Evolutionary conservation across 2,888 invertebrate species (phyloP).

Genomic region (Chaetogeoica ovagalla): DNA sequence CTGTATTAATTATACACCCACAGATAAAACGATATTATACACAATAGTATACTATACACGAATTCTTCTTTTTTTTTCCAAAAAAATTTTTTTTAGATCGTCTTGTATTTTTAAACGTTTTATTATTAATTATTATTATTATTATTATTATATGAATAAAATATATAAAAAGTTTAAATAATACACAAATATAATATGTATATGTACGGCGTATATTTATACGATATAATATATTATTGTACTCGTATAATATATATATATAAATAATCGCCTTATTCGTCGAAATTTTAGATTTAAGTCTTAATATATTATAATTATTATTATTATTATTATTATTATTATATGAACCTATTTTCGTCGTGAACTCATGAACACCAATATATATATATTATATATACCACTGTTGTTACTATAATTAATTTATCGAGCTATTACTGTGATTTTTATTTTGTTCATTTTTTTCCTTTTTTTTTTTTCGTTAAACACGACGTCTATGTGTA

Average conservation of each 20-base stretch:
- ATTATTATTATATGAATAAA: no score
- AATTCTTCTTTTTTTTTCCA: no score
- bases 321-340: no score
- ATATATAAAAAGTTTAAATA: background rate
- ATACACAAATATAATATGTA: background rate
- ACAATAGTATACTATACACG: no score
- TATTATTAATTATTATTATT: no score
- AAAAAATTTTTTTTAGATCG: no score
- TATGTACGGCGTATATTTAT: background rate
- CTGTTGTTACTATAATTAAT: conserved; percentile 43
- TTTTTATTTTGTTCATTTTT: conserved; percentile 8
- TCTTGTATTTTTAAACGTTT: no score
- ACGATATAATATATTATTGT: background rate
- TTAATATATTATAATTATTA: background rate
- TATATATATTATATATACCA: conserved; percentile 3
- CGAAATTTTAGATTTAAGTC: conserved; percentile 45
- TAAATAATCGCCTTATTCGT: conserved; percentile 32
- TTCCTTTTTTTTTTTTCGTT: background rate
- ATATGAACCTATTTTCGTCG: conserved; percentile 19
- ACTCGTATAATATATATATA: background rate
- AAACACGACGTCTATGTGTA: no score
- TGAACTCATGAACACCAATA: conserved; percentile 49
- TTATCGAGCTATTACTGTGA: conserved; percentile 52
- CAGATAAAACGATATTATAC: no score
- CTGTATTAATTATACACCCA: no score